These are phyloP conservation scores for Andricus curvator DNA, from an alignment of 2,888 invertebrate species.

Conservation along the genomic window DNA sequence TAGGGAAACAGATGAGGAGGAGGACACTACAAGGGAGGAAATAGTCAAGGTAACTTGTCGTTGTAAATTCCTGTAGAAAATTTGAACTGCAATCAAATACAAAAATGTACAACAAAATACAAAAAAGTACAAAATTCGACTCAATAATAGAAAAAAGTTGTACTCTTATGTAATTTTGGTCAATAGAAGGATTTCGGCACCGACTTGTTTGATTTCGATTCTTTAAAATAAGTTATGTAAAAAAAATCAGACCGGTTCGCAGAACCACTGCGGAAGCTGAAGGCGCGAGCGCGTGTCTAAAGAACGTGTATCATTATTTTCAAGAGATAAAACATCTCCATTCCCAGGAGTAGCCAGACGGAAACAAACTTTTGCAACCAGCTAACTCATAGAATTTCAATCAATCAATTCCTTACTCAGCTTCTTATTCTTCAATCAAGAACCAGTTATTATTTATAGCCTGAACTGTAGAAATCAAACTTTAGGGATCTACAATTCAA, in stretches of 20 bases:
- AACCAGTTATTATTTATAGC: not conserved
- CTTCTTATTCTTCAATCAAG: slow-evolving; percentile 5
- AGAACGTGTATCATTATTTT: slow-evolving; percentile 66
- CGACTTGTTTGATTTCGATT: not conserved
- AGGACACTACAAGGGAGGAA: too few relatives aligned
- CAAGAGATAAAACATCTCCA: slow-evolving; percentile 64
- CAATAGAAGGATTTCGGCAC: not conserved
- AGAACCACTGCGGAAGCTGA: slow-evolving; percentile 66
- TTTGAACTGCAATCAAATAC: too few relatives aligned
- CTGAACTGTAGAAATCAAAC: not conserved
- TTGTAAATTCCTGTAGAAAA: too few relatives aligned
- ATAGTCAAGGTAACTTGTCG: too few relatives aligned
- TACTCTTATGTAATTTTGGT: not conserved
- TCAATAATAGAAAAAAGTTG: too few relatives aligned
- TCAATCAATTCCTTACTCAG: not conserved
- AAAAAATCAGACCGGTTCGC: slow-evolving; percentile 51
- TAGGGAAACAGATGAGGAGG: too few relatives aligned
- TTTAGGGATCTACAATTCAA: not conserved
- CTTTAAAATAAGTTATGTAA: slow-evolving; percentile 43
- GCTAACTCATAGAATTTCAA: not conserved
- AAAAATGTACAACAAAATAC: too few relatives aligned
- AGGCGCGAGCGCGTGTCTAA: slow-evolving; percentile 64
- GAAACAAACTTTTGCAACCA: not conserved
- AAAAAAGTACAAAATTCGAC: not conserved
- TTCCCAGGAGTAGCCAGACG: slow-evolving; percentile 46